Conservation (phyloP, 2,888 invertebrate genomes). For the Drosophila pegasa region DNA sequence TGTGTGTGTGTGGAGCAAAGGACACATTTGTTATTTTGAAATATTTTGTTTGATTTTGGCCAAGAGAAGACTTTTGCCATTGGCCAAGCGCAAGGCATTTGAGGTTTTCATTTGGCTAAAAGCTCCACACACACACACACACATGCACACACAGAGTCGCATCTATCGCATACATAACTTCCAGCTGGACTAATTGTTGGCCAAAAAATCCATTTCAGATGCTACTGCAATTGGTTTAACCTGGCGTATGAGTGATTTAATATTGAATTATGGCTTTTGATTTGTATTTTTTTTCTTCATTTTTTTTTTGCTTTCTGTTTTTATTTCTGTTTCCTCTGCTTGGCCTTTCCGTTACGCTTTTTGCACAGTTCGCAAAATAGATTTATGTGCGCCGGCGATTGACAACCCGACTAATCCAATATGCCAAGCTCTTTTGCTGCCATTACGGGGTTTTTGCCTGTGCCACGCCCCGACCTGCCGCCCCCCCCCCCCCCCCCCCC, state of each 20-base stretch:
- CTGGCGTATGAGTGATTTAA: constrained; percentile 79
- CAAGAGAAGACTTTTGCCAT: constrained; percentile 52
- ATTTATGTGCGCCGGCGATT: constrained; percentile 61
- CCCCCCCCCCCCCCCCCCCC: not conserved
- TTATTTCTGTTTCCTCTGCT: constrained; percentile 14
- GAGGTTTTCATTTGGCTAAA: constrained; percentile 76
- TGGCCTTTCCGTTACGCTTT: constrained; percentile 33
- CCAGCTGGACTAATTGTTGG: constrained; percentile 70
- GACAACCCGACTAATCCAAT: constrained; percentile 60
- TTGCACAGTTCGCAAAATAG: constrained; percentile 58
- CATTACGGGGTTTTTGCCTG: constrained; percentile 7
- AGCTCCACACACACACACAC: constrained; percentile 38
- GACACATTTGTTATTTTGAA: constrained; percentile 81
- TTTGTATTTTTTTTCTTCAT: constrained; percentile 29
- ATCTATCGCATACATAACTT: constrained; percentile 44
- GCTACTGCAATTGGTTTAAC: constrained; percentile 67
- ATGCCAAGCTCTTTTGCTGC: constrained; percentile 40
- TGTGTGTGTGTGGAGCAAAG: constrained; percentile 26
- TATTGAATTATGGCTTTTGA: constrained; percentile 74
- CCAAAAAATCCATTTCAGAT: constrained; percentile 51
- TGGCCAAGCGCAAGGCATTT: constrained; percentile 54
- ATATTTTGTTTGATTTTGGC: constrained; percentile 79
- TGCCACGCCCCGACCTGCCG: not conserved
- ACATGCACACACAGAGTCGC: constrained; percentile 9
- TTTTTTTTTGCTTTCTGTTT: constrained; percentile 41